Base-by-base conservation (phyloP, 2,888 invertebrate species). In the Seira musarum region DNA sequence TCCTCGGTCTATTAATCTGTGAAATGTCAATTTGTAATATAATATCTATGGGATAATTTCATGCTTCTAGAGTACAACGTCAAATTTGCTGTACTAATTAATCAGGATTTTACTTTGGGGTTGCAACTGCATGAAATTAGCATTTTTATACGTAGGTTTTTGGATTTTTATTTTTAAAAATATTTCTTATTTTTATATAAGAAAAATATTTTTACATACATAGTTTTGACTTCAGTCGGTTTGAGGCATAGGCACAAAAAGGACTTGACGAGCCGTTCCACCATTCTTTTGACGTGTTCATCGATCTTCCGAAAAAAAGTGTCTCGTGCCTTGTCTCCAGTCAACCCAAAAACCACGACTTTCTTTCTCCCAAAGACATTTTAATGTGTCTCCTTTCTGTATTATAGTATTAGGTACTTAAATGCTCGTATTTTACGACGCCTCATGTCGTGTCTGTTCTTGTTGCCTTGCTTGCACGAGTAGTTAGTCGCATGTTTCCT, bases 221-320 rank as follows among this genome's bases (percentile, higher is more conserved):
- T n/a, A n/a, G n/a, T n/a, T n/a, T n/a, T n/a, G n/a, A n/a, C n/a
- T n/a, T n/a, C n/a, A n/a, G n/a, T n/a, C n/a, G n/a, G n/a, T n/a
- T n/a, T n/a, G n/a, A n/a, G n/a, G n/a, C n/a, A n/a, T n/a, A n/a
- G n/a, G n/a, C n/a, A n/a, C n/a, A n/a, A n/a, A 69, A 67, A 83
- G 81, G 83, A 85, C 83, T 85, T 87, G 87, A 87, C 86, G 84
- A 71, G 82, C 83, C 84, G 85, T 84, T 82, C 83, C 81, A 79
- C 73, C 82, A 86, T 85, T 86, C 84, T 84, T 85, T 84, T 87
- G 87, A 86, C 86, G 80, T 86, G 86, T 86, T 87, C 86, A 86
- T 86, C 86, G 85, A 86, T 87, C 84, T 84, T 82, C 60, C 61
- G 68, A 19, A 53, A 73, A 70, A 69, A 8, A 40, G 13, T 40